Evolutionary conservation across 2,113 vertebrate genomes (phyloP).

Genomic region (Sinocyclocheilus grahami): DNA sequence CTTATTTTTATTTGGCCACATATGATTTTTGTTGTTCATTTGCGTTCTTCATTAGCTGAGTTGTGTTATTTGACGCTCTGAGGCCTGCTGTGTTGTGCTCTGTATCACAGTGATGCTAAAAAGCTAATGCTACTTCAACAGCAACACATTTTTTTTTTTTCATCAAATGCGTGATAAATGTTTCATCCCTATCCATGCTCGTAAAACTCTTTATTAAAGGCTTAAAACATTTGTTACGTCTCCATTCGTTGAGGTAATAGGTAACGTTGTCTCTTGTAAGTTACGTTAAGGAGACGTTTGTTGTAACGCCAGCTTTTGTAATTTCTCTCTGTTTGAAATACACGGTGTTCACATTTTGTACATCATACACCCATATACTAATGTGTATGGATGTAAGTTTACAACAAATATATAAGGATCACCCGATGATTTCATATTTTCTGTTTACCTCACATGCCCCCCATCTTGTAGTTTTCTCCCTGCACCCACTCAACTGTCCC

Average conservation of each 20-base stretch:
- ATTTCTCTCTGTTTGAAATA: neutral
- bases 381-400: no score
- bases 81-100: constrained; percentile 26
- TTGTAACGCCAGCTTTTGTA: neutral
- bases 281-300: neutral
- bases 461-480: constrained; percentile 86
- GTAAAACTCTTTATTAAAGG: neutral
- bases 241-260: neutral
- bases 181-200: neutral
- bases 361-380: neutral
- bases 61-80: no score
- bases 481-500: constrained; percentile 93
- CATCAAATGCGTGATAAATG: neutral
- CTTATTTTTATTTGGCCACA: no score
- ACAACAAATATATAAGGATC: neutral
- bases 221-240: neutral
- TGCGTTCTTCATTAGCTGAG: neutral
- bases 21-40: neutral
- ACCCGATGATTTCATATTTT: neutral
- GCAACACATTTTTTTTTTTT: neutral
- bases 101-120: constrained; percentile 1
- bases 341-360: neutral
- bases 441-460: neutral
- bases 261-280: neutral
- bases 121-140: constrained; percentile 20